Evolutionary conservation across 2,888 invertebrate species (phyloP), one percentile per base, ranked within the genome.

Genomic region (Chrysolina americana): DNA sequence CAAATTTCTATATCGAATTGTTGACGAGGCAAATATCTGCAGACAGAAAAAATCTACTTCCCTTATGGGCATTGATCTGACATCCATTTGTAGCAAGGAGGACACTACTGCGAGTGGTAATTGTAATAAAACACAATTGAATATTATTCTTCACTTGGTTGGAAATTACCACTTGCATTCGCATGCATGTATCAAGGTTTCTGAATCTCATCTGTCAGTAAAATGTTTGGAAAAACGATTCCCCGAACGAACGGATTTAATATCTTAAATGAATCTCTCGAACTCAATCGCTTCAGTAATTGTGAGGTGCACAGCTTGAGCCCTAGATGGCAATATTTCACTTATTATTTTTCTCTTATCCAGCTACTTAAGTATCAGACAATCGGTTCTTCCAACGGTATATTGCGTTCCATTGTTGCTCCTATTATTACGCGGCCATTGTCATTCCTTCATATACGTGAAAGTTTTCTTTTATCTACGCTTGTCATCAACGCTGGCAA

Each of bases 331-430:
- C 79, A 78, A 81, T 81, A 82, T 79, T 75, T 79, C 78, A 77
- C 78, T 74, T 78, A 81, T 81, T 81, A 82, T 80, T 81, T 81
- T 80, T 76, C 78, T 75, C 81, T 82, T 81, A 82, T 84, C 80
- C 83, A 80, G 81, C 83, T 85, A 81, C 82, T 84, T 84, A 84
- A 84, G 82, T 82, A 83, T 81, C 84, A 83, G 83, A 86, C 85
- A 86, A 86, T 86, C 86, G 86, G 82, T 80, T 80, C 81, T 81
- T 81, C 80, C 81, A 81, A 82, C 83, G 84, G 83, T 84, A 86
- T 87, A 86, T 87, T 86, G 86, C 85, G 81, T 83, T 81, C 85
- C 80, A 85, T 87, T 87, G 86, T 87, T 83, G 83, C 83, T 80
- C 81, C 81, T 81, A 83, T 85, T 86, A 87, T 87, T 85, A 85